phyloP scores from a whole-genome alignment of 2,888 invertebrate species.

The Callosobruchus maculatus region DNA sequence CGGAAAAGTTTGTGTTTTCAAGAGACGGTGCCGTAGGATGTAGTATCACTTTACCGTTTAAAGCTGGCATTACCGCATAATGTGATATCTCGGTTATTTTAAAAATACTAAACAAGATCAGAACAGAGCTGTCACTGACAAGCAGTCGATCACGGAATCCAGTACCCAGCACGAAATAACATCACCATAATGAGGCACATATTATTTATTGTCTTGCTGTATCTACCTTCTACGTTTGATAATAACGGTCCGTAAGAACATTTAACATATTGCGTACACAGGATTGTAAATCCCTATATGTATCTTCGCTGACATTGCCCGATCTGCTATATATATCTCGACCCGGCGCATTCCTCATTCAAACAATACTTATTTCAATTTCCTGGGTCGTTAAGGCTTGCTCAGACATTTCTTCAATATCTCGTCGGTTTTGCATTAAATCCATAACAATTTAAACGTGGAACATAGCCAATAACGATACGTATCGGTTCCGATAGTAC shows the following conservation, averaged over 20 bases:
- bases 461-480: slow-evolving; percentile 15
- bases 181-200: neutral
- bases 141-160: too few species aligned
- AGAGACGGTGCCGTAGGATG: too few species aligned
- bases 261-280: neutral
- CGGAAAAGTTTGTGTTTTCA: too few species aligned
- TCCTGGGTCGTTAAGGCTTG: neutral
- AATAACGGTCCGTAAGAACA: neutral
- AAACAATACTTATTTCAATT: neutral
- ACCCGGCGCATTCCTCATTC: neutral
- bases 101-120: too few species aligned
- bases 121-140: too few species aligned
- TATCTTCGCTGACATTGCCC: neutral
- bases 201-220: neutral
- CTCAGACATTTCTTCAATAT: neutral
- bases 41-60: too few species aligned
- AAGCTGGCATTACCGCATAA: too few species aligned
- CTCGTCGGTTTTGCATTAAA: slow-evolving; percentile 11
- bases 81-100: too few species aligned
- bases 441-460: slow-evolving; percentile 10
- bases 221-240: neutral
- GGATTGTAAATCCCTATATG: neutral
- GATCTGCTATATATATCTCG: neutral
- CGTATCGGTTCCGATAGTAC: slow-evolving; percentile 4
- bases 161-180: neutral